Percentiles rank a stretch among this genome's conserved stretches.
These are phyloP conservation scores for Drosophila fungiperda DNA, from an alignment of 2,888 invertebrate species.

Conservation along the genomic window DNA sequence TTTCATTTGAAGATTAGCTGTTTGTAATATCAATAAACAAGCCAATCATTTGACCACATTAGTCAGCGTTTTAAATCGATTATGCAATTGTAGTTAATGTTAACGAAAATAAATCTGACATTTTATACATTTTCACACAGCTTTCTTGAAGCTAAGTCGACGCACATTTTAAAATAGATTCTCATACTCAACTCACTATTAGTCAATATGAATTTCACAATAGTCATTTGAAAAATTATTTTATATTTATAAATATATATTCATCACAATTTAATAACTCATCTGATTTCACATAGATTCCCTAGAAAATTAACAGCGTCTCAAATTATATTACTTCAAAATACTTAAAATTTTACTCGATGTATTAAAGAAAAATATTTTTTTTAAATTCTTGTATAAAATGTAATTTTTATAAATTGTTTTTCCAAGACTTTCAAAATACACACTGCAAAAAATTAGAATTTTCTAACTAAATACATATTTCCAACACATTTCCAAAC, in stretches of 20 bases:
- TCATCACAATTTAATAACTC: not conserved
- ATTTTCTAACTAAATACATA: not conserved
- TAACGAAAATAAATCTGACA: conserved; percentile 25
- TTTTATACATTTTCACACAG: not conserved
- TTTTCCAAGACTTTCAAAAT: not conserved
- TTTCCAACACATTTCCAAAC: not conserved
- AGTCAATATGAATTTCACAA: not conserved
- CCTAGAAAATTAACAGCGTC: not conserved
- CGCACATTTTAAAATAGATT: not conserved
- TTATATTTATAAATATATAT: not conserved
- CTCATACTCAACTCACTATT: not conserved
- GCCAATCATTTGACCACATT: conserved; percentile 22
- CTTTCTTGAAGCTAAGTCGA: not conserved
- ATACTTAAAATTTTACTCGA: not conserved
- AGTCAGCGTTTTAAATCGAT: conserved; percentile 15
- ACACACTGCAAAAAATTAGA: not conserved
- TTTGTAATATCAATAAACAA: conserved; percentile 16
- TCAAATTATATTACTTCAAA: not conserved
- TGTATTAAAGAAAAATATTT: not conserved
- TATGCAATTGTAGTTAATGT: conserved; percentile 2
- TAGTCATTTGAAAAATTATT: not conserved
- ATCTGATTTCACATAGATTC: not conserved
- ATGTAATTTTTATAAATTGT: not conserved
- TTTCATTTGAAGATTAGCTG: not conserved
- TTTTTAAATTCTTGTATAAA: not conserved